These are phyloP conservation scores for Antigone vipio DNA, from an alignment of 2,113 vertebrate genomes.

Conservation along the genomic window DNA sequence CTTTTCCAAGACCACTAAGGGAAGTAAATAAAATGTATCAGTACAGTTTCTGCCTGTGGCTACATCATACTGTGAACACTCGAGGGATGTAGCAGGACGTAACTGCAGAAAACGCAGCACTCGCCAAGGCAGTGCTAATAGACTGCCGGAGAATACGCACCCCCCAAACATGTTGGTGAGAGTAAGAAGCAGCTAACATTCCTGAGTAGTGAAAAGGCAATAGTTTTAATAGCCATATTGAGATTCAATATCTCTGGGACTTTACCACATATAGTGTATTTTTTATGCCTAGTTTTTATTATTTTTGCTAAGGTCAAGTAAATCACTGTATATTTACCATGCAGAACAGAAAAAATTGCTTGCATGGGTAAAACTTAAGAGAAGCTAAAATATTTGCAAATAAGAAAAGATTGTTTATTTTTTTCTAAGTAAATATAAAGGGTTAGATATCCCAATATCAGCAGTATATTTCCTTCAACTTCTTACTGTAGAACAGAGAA, in stretches of 20 bases:
- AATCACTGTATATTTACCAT: not conserved
- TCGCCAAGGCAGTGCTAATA: not conserved
- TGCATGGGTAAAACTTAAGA: not conserved
- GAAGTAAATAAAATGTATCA: not conserved
- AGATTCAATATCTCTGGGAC: not conserved
- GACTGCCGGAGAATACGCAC: not conserved
- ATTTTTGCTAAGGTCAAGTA: not conserved
- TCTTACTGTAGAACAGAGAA: not conserved
- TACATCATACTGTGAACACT: not conserved
- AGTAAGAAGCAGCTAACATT: not conserved
- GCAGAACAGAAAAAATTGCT: not conserved
- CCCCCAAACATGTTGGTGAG: not conserved
- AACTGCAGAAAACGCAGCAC: not conserved
- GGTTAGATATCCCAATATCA: not conserved
- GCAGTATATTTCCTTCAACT: not conserved
- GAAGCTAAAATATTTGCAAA: not conserved
- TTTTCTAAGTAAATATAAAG: not conserved
- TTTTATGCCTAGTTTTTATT: not conserved
- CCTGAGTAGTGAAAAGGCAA: not conserved
- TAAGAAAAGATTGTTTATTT: not conserved
- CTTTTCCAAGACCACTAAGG: not conserved
- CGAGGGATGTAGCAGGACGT: not conserved
- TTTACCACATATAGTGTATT: not conserved
- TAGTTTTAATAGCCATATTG: not conserved
- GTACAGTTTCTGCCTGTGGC: not conserved